Evolutionary conservation across 2,888 invertebrate species (phyloP), one percentile per base, ranked within the genome.

Genomic region (Drosophila koepferae): DNA sequence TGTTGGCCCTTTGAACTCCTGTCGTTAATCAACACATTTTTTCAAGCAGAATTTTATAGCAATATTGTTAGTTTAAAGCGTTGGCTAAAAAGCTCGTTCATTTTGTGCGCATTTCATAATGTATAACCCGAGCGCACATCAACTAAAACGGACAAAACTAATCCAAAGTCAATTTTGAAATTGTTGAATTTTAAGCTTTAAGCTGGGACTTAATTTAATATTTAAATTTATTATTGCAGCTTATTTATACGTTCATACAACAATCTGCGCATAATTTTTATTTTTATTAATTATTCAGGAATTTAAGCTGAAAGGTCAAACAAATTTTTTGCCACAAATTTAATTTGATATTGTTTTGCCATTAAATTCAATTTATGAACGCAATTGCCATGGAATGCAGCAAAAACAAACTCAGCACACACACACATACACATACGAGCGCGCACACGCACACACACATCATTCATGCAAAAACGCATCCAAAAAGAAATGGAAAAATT

Each of bases 11-110:
- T 34, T 55, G 40, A 34, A 36, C 28, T n/a, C 43, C 28, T 61
- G 36, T 53, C 43, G 51, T 79, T 66, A 67, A 68, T 73, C 62
- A 80, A 64, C 58, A 41, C 51, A 49, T 54, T 70, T 70, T 74
- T 38, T 51, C 51, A 64, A 28, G 66, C 70, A 62, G 60, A 81
- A 78, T 61, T 55, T 31, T 3, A 7, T 10, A 31, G 61, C 49
- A 67, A 55, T 69, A 9, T 69, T 55, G 31, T 44, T 40, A 48
- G 56, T 36, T 66, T 36, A 23, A 38, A 49, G 40, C 20, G 38
- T 23, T 28, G 36, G 23, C 31, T 20, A n/a, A 46, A 46, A 68
- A 34, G 6, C 14, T 1, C 16, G n/a, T 38, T 18, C 8, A 20
- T 16, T 61, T 61, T 5, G 10, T 8, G 18, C 41, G 8, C 5